A percentile compares a stretch with the other conserved stretches of the same genome.
phyloP scores from a whole-genome alignment of 2,888 invertebrate genomes.

The Pterostichus niger region DNA sequence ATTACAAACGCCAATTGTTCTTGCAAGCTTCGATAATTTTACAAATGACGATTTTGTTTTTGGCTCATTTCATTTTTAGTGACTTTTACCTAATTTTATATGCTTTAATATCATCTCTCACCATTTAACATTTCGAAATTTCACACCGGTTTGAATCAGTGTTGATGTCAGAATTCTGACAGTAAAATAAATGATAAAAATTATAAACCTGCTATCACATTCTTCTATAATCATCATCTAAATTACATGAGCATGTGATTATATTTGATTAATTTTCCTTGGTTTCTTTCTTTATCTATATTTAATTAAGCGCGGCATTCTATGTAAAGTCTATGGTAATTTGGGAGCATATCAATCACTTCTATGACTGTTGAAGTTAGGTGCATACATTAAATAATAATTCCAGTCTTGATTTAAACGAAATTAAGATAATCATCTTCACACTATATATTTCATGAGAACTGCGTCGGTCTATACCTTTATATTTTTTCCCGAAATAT shows the following conservation, averaged over 20 bases:
- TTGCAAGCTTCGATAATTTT: constrained; percentile 39
- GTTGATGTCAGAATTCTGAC: constrained; percentile 2
- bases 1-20: constrained; percentile 53
- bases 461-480: not conserved
- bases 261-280: constrained; percentile 45
- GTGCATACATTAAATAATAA: constrained; percentile 61
- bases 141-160: not conserved
- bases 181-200: constrained; percentile 47
- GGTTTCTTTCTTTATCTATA: constrained; percentile 53
- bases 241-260: constrained; percentile 48
- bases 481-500: too few relatives aligned
- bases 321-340: constrained; percentile 52
- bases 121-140: not conserved
- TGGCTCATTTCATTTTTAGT: constrained; percentile 21
- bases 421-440: constrained; percentile 63
- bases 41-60: constrained; percentile 37
- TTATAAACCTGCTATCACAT: constrained; percentile 47
- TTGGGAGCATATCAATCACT: constrained; percentile 56
- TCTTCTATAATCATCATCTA: constrained; percentile 24
- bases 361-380: constrained; percentile 41
- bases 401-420: constrained; percentile 53
- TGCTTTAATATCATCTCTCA: too few relatives aligned
- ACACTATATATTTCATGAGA: constrained; percentile 57
- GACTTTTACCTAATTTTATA: not conserved
- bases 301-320: constrained; percentile 54